Percentiles rank a stretch among this genome's conserved stretches.
Evolutionary conservation across 1,140 invertebrate species (phyloP).

Genomic region (Eulimnadia texana): DNA sequence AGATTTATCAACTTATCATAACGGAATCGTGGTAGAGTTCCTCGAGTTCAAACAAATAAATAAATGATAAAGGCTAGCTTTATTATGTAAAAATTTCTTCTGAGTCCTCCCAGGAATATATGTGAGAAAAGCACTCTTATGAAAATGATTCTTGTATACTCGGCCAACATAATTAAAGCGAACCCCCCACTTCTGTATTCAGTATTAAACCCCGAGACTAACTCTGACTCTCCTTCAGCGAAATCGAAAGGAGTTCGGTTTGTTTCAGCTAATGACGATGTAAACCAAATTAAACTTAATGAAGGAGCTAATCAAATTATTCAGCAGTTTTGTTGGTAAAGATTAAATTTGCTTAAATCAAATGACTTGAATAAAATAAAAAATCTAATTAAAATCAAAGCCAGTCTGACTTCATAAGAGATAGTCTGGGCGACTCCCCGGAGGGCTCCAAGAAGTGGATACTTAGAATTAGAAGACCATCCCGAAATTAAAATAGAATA

Average conservation of each 20-base stretch:
- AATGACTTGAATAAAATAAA: conserved; percentile 30
- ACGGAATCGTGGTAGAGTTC: conserved; percentile 23
- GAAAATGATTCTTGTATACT: conserved; percentile 53
- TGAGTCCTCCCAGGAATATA: conserved; percentile 36
- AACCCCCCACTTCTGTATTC: conserved; percentile 50
- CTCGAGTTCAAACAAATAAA: conserved; percentile 41
- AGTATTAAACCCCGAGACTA: conserved; percentile 60
- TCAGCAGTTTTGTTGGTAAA: conserved; percentile 31
- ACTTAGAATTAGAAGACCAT: conserved; percentile 49
- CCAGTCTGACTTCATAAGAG: conserved; percentile 49
- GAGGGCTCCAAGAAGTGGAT: conserved; percentile 43
- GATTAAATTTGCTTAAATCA: conserved; percentile 27
- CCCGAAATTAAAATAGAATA: conserved; percentile 40
- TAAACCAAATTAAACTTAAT: conserved; percentile 38
- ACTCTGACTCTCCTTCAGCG: conserved; percentile 53
- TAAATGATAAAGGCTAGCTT: conserved; percentile 34
- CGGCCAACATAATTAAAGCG: conserved; percentile 54
- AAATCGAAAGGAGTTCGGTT: conserved; percentile 66
- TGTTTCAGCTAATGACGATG: conserved; percentile 46
- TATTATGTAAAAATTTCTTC: conserved; percentile 36
- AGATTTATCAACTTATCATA: conserved; percentile 22
- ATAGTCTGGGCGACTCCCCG: conserved; percentile 46
- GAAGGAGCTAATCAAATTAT: conserved; percentile 36
- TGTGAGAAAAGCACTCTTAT: conserved; percentile 36
- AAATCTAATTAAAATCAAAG: conserved; percentile 37